Base-by-base conservation (phyloP, 2,797 vertebrate species). In the Danionella dracula region DNA sequence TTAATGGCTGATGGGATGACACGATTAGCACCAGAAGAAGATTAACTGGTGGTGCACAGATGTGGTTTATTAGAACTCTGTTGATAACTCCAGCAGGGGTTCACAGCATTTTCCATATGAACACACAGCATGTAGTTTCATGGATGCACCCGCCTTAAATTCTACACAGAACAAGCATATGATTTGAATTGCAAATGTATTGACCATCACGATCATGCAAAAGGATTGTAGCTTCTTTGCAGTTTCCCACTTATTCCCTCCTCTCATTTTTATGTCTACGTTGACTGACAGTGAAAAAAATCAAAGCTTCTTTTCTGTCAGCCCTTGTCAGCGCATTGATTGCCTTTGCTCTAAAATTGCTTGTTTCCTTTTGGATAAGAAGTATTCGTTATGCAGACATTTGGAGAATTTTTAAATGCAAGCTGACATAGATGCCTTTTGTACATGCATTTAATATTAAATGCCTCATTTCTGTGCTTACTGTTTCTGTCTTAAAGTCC, bases 271-370 rank as follows among this genome's bases (percentile, higher is more conserved):
- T 34, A 12, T 53, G 29, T 38, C 32, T 54, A 35, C 34, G 13
- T 34, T 61, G 66, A 53, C 57, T 69, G 48, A 61, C 40, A 38
- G 49, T 20, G 61, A 16, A 49, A 19, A 4, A 50, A 16, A 51
- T 58, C 12, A 50, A 57, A 63, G 9, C 8, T 19, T 49, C 13
- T 51, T 27, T 48, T 15, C 32, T 62, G 58, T 64, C 37, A 35
- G 13, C 29, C 34, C 13, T 8, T 64, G 37, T 42, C 34, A 32
- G 42, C n/a, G 4, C 19, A 32, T 27, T 20, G 13, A 34, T 56
- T 60, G 10, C 29, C 13, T 46, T 27, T 55, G 4, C 23, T 45
- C 1, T 20, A 45, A 55, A 20, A 13, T 15, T 34, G 3, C 6
- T 48, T 48, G 34, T 41, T 42, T 37, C 2, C 27, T 11, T 34